phyloP scores from a whole-genome alignment of 2,797 vertebrate species.

The Melanotaenia boesemani region DNA sequence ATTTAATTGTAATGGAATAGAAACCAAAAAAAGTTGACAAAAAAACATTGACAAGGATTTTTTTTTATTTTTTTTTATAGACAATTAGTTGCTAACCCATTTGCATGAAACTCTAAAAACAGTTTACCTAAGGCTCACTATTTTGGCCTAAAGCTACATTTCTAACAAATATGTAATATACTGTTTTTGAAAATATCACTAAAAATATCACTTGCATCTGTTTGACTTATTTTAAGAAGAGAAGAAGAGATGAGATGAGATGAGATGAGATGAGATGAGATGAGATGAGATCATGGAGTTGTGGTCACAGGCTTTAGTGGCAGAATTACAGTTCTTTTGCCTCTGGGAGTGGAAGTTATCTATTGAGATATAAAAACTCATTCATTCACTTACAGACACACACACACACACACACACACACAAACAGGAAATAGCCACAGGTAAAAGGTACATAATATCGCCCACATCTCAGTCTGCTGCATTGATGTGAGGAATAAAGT shows the following conservation, averaged over 20 bases:
- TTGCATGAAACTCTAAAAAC: slow-evolving; percentile 33
- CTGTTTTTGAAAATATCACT: too few relatives aligned
- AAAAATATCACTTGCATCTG: too few relatives aligned
- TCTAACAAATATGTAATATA: background rate
- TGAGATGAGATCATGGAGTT: background rate
- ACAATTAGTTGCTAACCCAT: slow-evolving; percentile 40
- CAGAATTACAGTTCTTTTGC: slow-evolving; percentile 36
- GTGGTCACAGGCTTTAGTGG: slow-evolving; percentile 25
- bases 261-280: too few relatives aligned
- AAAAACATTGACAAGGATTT: slow-evolving; percentile 2
- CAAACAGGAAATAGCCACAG: slow-evolving; percentile 3
- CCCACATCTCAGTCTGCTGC: slow-evolving; percentile 26
- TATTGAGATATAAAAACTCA: slow-evolving; percentile 26
- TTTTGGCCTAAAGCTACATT: slow-evolving; percentile 25
- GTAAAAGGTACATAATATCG: slow-evolving; percentile 35
- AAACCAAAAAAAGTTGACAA: background rate
- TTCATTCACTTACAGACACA: background rate
- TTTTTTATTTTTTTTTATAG: slow-evolving; percentile 33
- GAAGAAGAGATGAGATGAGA: too few relatives aligned
- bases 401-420: slow-evolving; percentile 4
- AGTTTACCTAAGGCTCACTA: slow-evolving; percentile 37
- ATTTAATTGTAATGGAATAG: slow-evolving; percentile 2
- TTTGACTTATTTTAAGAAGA: background rate
- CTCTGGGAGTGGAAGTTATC: slow-evolving; percentile 33
- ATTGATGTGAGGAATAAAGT: slow-evolving; percentile 38